Conservation (phyloP, 2,888 invertebrate species). For the Sialis lutaria region DNA sequence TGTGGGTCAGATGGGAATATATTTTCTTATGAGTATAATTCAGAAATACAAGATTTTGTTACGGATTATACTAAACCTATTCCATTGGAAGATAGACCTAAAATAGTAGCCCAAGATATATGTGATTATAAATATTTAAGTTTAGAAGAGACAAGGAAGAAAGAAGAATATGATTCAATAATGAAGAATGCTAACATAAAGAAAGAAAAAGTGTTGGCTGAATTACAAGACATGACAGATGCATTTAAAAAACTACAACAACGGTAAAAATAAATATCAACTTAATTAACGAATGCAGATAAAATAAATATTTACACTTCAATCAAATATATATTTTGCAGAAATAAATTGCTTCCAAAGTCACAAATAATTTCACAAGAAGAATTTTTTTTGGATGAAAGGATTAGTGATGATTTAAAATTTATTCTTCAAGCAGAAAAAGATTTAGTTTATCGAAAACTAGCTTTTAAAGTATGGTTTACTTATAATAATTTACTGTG, state of each 20-base stretch:
- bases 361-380: slow-evolving; percentile 39
- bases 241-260: slow-evolving; percentile 29
- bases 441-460: slow-evolving; percentile 41
- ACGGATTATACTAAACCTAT: slow-evolving; percentile 18
- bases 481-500: neutral
- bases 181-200: slow-evolving; percentile 42
- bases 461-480: slow-evolving; percentile 41
- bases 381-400: slow-evolving; percentile 46
- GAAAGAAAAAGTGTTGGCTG: slow-evolving; percentile 36
- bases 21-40: slow-evolving; percentile 45
- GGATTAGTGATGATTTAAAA: slow-evolving; percentile 44
- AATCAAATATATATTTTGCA: slow-evolving; percentile 8
- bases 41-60: slow-evolving; percentile 16
- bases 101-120: slow-evolving; percentile 20
- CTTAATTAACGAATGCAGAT: no score
- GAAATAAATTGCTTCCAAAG: slow-evolving; percentile 38
- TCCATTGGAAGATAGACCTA: neutral
- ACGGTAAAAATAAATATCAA: slow-evolving; percentile 2
- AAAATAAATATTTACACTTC: no score
- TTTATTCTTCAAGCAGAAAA: slow-evolving; percentile 38
- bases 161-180: slow-evolving; percentile 44
- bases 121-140: slow-evolving; percentile 24
- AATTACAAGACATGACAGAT: slow-evolving; percentile 34
- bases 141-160: slow-evolving; percentile 52
- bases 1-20: slow-evolving; percentile 63